Evolutionary conservation across 2,797 vertebrate genomes (phyloP).

Genomic region (Alosa sapidissima): DNA sequence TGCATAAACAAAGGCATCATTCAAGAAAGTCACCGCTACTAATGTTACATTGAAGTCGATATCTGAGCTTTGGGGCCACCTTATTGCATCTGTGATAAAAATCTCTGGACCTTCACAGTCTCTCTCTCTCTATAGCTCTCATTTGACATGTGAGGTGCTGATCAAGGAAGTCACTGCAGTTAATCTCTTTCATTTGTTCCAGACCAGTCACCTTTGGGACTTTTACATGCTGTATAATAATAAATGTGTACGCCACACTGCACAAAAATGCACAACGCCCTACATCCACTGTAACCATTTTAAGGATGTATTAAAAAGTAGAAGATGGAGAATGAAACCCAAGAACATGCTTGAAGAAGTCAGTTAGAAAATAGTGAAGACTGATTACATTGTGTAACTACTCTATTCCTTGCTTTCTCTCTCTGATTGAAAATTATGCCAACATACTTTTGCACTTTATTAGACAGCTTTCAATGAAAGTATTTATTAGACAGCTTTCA

Average conservation of each 20-base stretch:
- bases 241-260: not conserved
- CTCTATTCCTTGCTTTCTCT: not conserved
- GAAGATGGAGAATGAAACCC: not conserved
- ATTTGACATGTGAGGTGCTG: not conserved
- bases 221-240: not conserved
- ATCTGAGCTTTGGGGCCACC: conserved; percentile 2
- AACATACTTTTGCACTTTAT: not conserved
- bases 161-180: not conserved
- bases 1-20: not conserved
- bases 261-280: not conserved
- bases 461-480: too few relatives aligned
- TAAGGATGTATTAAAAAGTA: not conserved
- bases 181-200: not conserved
- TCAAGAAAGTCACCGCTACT: conserved; percentile 6
- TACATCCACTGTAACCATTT: not conserved
- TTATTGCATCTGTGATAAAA: conserved; percentile 9
- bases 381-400: too few relatives aligned
- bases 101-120: not conserved
- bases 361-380: not conserved
- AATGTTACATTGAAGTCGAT: not conserved
- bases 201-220: not conserved
- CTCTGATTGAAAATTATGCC: not conserved
- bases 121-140: conserved; percentile 10
- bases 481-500: not conserved
- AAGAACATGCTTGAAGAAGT: not conserved